Evolutionary conservation across 2,888 invertebrate genomes (phyloP), one percentile per base, ranked within the genome.

Genomic region (Cosmorhoe ocellata): DNA sequence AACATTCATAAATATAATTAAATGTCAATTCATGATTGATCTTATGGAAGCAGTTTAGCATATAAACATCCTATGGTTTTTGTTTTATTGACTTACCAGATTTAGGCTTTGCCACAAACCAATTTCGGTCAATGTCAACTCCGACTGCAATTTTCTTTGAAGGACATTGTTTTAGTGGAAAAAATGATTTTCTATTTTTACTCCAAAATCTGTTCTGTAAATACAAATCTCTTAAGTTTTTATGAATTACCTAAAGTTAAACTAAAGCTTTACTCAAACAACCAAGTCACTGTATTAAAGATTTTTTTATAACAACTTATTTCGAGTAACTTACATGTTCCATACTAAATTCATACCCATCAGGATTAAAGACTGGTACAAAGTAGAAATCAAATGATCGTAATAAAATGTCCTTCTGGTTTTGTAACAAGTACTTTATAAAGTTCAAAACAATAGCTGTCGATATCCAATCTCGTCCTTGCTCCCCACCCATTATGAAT

Each of bases 301-400:
- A n/a, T n/a, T n/a, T n/a, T n/a, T n/a, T n/a, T n/a, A n/a, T n/a
- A n/a, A n/a, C n/a, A n/a, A n/a, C 24, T 24, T 24, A 24, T 6
- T 24, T 24, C 5, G 2, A 24, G 24, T 4, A 7, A 31, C 57
- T 62, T 71, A 87, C 87, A 70, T 63, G 46, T 33, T 53, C 59
- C 53, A 70, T 70, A 48, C 80, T 85, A 55, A 71, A 80, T 7
- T 60, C 69, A 68, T 84, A 87, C 13, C 89, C 89, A 77, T 89
- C 89, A 47, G 88, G 87, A 66, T 89, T 89, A n/a, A 82, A 61
- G 14, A 84, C 55, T 36, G 89, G 89, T 4, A 86, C 51, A 49
- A 88, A 66, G 58, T 85, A 87, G 53, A 87, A 74, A 59, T 81
- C 77, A 62, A 73, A 85, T 43, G 66, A 51, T 24, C 71, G 51